Evolutionary conservation across 2,888 invertebrate species (phyloP), one percentile per base, ranked within the genome.

Genomic region (Ennomos fuscantarius): DNA sequence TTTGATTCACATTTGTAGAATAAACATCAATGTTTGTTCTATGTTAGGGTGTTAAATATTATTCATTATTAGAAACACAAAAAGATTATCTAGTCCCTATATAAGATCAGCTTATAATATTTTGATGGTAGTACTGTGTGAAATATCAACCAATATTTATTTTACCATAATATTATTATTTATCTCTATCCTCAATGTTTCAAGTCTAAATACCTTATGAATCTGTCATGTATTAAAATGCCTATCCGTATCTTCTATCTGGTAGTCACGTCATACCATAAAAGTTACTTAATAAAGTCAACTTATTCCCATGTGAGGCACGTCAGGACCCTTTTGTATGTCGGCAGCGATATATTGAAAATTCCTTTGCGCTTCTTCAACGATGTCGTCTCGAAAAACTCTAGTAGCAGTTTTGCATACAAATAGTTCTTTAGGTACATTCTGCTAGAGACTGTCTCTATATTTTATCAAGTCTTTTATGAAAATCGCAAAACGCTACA

Each of bases 261-360:
- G 10, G 39, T 12, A n/a, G 49, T 39, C 44, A 39, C 24, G 24
- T 24, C 6, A 12, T 15, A 33, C 35, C n/a, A 56, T 40, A 31
- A 15, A 51, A 42, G 15, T 37, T 37, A 46, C 42, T 45, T 44
- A 13, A 32, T 36, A 35, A 33, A 42, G 37, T 33, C 9, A 51
- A 44, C 31, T 46, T 48, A 48, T 57, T 57, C 57, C 43, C 47
- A 47, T 33, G 43, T 24, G 47, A 47, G 41, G 9, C 51, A 46
- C 45, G 56, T 37, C 42, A 35, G 13, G 15, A 24, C 47, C 43
- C 47, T 47, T 49, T 44, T 51, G 51, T 46, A 24, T 47, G 45
- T 32, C 51, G 32, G 37, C 41, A 41, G 37, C 50, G 47, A 51
- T 55, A 55, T 60, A 60, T 60, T 60, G 55, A 52, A 55, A 51